phyloP scores from a whole-genome alignment of 2,888 invertebrate species.

The Pheosia tremula region DNA sequence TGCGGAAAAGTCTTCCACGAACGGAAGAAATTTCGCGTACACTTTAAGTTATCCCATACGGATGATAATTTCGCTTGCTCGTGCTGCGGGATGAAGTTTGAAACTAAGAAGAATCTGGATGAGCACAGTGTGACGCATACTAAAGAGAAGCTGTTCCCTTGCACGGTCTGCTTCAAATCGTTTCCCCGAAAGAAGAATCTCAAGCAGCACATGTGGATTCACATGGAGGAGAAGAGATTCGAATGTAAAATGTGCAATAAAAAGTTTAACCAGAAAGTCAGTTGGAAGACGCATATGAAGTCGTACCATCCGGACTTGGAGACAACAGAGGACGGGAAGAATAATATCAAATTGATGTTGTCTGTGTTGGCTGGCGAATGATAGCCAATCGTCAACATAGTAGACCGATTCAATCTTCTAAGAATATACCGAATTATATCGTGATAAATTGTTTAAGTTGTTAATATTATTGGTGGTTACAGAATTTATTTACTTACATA shows the following conservation, averaged over 20 bases:
- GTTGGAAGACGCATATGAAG: constrained; percentile 75
- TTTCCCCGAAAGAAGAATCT: constrained; percentile 73
- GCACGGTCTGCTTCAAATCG: constrained; percentile 75
- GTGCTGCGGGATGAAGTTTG: constrained; percentile 69
- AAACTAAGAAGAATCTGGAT: constrained; percentile 59
- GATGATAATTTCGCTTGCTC: constrained; percentile 68
- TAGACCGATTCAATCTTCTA: too few species aligned
- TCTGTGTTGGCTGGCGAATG: constrained; percentile 42
- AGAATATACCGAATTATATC: too few species aligned
- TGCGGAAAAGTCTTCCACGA: constrained; percentile 61
- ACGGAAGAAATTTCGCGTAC: constrained; percentile 60
- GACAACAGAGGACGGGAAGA: constrained; percentile 54
- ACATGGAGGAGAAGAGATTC: constrained; percentile 71
- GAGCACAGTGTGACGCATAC: constrained; percentile 82
- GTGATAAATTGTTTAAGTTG: too few species aligned
- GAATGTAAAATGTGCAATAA: constrained; percentile 70
- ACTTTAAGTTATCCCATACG: constrained; percentile 66
- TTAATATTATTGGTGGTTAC: too few species aligned
- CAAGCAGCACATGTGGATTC: constrained; percentile 75
- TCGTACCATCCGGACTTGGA: constrained; percentile 68
- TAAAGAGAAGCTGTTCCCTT: constrained; percentile 77
- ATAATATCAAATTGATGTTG: constrained; percentile 53
- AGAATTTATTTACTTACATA: too few species aligned
- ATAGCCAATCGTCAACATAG: neutral
- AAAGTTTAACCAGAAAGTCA: constrained; percentile 74